Evolutionary conservation across 30 jellyfish, hydroid and myxozoan genomes (phyloP).

Genomic region (Morbakka virulenta): DNA sequence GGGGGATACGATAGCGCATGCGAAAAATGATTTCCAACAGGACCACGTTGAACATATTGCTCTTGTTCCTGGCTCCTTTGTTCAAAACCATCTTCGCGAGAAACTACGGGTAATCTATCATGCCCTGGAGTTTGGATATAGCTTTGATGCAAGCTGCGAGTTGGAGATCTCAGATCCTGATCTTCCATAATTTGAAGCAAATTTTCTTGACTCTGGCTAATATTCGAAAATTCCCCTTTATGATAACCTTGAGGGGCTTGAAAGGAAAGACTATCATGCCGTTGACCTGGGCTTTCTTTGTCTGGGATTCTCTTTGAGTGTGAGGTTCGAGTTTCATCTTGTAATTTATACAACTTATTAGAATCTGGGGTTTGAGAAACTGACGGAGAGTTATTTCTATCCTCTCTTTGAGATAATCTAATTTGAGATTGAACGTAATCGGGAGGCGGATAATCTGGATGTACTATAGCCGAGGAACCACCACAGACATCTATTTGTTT

Average conservation of each 20-base stretch:
- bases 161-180: not conserved
- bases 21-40: not conserved
- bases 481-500: not conserved
- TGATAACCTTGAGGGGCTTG: not conserved
- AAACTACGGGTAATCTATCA: not conserved
- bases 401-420: not conserved
- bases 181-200: not conserved
- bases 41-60: not conserved
- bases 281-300: not conserved
- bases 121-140: not conserved
- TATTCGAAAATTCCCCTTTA: not conserved
- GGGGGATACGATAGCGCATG: not conserved
- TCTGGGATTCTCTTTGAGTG: not conserved
- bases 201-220: not conserved
- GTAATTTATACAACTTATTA: not conserved
- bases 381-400: too few relatives aligned
- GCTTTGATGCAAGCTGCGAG: not conserved
- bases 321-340: not conserved
- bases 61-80: not conserved
- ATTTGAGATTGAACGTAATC: not conserved
- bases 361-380: not conserved
- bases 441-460: not conserved
- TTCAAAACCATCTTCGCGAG: not conserved
- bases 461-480: not conserved
- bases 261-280: not conserved